Evolutionary conservation across 2,888 invertebrate species (phyloP), one percentile per base, ranked within the genome.

Genomic region (Empis stercorea): DNA sequence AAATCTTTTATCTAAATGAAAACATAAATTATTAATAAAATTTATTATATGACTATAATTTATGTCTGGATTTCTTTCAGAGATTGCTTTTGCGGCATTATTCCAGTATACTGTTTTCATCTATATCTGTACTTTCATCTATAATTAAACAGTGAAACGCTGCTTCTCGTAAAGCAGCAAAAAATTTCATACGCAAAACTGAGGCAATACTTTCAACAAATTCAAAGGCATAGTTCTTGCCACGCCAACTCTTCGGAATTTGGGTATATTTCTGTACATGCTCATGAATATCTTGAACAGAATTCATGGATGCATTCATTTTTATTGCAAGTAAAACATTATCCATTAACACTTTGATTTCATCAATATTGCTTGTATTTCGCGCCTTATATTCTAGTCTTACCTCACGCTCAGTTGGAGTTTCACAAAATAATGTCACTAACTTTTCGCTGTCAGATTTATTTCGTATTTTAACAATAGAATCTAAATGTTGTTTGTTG

Each of bases 1-100:
- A 39, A 45, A 45, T 14, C 39, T 38, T 13, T 45, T 45, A n/a
- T 45, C 37, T 38, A 44, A 37, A 37, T 44, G 44, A 16, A 14
- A 17, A 37, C 44, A 44, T 44, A 38, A 30, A 15, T 27, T 16
- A n/a, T 39, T 37, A 39, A 39, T 38, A 45, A 39, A 37, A 34
- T 34, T 17, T 44, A 44, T 16, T 34, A 44, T 44, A 34, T 13
- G 34, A 17, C 5, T 34, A 44, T 23, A 27, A 34, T 44, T 20
- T 16, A 44, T n/a, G 34, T 20, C 14, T 34, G 27, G 44, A 44
- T 44, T 44, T 43, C 17, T 36, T 15, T 30, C 36, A 43, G 2
- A 30, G 14, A 44, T 13, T 17, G 34, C 44, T 44, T 44, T 44
- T 44, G 37, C 17, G 16, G 36, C 27, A 44, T 44, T 37, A 44